Base-by-base conservation (phyloP, 2,797 vertebrate species). In the Enteromius fasciolatus region DNA sequence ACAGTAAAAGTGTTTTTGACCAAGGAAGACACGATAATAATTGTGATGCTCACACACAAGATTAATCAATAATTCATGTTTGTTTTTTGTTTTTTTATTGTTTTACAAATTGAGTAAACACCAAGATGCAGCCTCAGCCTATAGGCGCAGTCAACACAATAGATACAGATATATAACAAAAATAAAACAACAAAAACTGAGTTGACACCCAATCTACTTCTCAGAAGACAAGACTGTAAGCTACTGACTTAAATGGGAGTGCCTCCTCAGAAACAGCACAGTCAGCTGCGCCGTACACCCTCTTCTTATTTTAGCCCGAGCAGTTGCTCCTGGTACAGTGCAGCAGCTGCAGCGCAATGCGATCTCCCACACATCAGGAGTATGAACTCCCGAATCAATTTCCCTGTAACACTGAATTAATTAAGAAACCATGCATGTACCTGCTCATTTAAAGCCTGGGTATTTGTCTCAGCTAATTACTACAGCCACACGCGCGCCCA, bases 301-400 rank as follows among this genome's bases (percentile, higher is more conserved):
- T 87, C 86, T 92, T 93, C 95, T 95, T 95, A 95, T 96, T 96
- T 95, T 97, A 97, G 96, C 92, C 89, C 88, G 75, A 88, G 87
- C 92, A 94, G 91, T 93, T 90, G 88, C 84, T 89, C 84, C 61
- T 79, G 80, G 85, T 88, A 33, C 84, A 83, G 92, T 86, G 46
- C 88, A 89, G 93, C 94, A 93, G 93, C 93, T 94, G 94, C 92
- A 91, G 87, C 88, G 89, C 90, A 92, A 93, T 93, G 93, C 92
- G 92, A 94, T 92, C 83, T 68, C 84, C 85, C 61, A 57, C 61
- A 68, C 80, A 87, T 86, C 83, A 83, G 83, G 79, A 83, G 87
- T 39, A 36, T 18, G 17, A 9, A 57, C 39, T 46, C 23, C 39
- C 23, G 20, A 20, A 31, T 4, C 20, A 44, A 39, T 73, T 73